Conservation (phyloP, 1,140 invertebrate species). For the Sarcophaga peregrina region DNA sequence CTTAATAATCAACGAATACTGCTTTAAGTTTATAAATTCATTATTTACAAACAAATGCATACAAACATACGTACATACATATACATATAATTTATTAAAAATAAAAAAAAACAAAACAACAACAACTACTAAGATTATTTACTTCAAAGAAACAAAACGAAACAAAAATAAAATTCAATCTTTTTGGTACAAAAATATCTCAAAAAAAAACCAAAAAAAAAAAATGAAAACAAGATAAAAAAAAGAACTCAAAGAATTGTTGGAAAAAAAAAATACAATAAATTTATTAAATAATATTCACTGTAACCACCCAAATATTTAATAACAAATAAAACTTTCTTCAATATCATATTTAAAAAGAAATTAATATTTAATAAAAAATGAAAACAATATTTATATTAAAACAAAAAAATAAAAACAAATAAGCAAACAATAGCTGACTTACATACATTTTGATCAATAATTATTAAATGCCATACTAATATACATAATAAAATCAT, state of each 20-base stretch:
- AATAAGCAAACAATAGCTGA: background rate
- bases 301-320: constrained; percentile 35
- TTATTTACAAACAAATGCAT: constrained; percentile 9
- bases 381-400: background rate
- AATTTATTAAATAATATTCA: constrained; percentile 27
- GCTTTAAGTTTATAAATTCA: constrained; percentile 24
- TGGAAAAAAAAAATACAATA: constrained; percentile 4
- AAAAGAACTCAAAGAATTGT: background rate
- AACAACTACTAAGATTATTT: background rate
- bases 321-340: constrained; percentile 11
- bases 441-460: constrained; percentile 22
- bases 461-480: constrained; percentile 38
- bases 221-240: background rate
- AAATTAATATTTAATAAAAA: constrained; percentile 5
- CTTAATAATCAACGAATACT: constrained; percentile 37
- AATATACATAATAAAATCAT: constrained; percentile 12
- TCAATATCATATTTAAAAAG: constrained; percentile 32
- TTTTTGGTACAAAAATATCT: constrained; percentile 30
- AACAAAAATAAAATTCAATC: constrained; percentile 15
- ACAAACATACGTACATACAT: background rate
- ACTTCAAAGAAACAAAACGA: background rate
- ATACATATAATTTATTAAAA: constrained; percentile 1
- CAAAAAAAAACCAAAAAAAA: constrained; percentile 10
- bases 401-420: background rate
- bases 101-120: background rate